These are phyloP conservation scores for Erynnis tages DNA, from an alignment of 2,888 invertebrate species.

Conservation along the genomic window DNA sequence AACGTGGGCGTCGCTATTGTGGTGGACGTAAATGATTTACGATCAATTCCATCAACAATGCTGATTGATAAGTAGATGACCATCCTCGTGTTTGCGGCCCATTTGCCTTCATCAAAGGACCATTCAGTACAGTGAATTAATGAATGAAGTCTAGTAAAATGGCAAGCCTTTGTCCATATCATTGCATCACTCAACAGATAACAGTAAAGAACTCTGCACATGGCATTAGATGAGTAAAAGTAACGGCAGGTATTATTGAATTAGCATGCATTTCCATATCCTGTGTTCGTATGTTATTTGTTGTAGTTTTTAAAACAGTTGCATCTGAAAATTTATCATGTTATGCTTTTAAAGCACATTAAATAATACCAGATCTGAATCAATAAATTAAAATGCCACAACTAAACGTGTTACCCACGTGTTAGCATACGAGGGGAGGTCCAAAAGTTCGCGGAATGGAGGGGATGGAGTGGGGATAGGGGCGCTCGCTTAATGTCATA, in stretches of 20 bases:
- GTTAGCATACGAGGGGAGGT: too few relatives aligned
- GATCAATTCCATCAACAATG: conserved; percentile 43
- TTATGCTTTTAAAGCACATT: conserved; percentile 4
- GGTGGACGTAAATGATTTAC: conserved; percentile 56
- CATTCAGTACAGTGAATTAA: conserved; percentile 48
- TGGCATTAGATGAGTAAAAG: conserved; percentile 16
- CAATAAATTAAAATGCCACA: conserved; percentile 13
- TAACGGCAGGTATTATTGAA: conserved; percentile 3
- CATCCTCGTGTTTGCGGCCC: conserved; percentile 55
- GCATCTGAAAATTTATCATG: not conserved
- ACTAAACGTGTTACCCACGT: conserved; percentile 3
- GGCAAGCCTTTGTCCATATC: conserved; percentile 27
- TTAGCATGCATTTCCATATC: conserved; percentile 4
- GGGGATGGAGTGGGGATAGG: too few relatives aligned
- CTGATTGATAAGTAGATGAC: conserved; percentile 60
- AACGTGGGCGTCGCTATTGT: conserved; percentile 55
- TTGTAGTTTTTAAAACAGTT: not conserved
- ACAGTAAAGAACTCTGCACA: conserved; percentile 22
- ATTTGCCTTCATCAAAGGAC: conserved; percentile 64
- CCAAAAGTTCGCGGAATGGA: too few relatives aligned
- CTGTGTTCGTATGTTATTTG: not conserved
- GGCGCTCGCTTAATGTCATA: too few relatives aligned
- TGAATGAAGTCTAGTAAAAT: conserved; percentile 34
- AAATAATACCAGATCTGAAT: not conserved
- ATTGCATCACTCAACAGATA: conserved; percentile 10